Evolutionary conservation across 53 echinoderm and acorn worm species (phyloP), one percentile per base, ranked within the genome.

Genomic region (Apostichopus leukothele): DNA sequence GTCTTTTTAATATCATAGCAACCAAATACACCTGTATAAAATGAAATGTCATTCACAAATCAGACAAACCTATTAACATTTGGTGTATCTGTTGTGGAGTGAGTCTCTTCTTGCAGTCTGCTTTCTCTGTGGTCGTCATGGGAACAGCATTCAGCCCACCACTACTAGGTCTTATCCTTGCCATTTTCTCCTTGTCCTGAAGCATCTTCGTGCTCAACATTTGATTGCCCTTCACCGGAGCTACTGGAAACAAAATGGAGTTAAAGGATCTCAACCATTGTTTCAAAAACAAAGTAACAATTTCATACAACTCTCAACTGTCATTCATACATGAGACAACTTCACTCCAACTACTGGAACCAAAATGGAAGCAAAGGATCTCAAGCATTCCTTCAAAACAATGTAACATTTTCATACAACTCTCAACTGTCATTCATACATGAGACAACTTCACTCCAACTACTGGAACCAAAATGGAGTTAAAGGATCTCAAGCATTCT

Each of bases 111-210:
- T 95, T 99, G 75, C 99, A 99, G 90, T 99, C 99, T 27, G 90
- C 75, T 76, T 96, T 99, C 91, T 99, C 96, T 80, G 93, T 93
- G 10, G 93, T 55, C 0, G 94, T 96, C 96, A 99, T 99, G 20
- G 99, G 99, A 53, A 99, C 93, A 18, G 99, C 99, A 77, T 99
- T 99, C 60, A 99, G 93, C 18, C 99, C 99, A 7, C 94, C 94
- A 78, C 96, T 96, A 51, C 93, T 91, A 53, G 99, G 99, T 67
- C 94, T 90, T 53, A 86, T 87, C 57, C 73, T 87, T 0, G 96
- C 93, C 19, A 76, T 52, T 12, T 79, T 87, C 63, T 96, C 96
- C 74, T 88, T 90, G n/a, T 96, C 92, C 22, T 88, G 83, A 0
- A 99, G 89, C 54, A 86, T 67, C 92, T 96, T 96, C 74, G 96